A percentile compares a stretch with the other conserved stretches of the same genome.
Evolutionary conservation across 2,797 vertebrate genomes (phyloP).

Genomic region (Poliocrania exsul): DNA sequence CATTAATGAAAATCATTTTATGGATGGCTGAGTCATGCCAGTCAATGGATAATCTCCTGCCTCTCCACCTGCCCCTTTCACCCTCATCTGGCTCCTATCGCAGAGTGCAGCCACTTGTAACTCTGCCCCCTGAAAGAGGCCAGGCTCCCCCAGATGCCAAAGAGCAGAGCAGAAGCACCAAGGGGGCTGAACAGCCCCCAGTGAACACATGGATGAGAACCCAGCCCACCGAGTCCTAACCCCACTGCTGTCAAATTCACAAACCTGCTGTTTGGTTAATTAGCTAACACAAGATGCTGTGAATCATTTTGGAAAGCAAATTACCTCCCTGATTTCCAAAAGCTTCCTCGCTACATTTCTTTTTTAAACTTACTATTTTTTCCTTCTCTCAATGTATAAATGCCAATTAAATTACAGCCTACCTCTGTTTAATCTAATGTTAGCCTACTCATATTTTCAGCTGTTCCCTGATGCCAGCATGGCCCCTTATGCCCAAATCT

Average conservation of each 20-base stretch:
- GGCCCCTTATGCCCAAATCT: constrained; percentile 29
- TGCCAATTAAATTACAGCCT: constrained; percentile 18
- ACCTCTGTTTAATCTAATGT: constrained; percentile 50
- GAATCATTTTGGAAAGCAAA: constrained; percentile 69
- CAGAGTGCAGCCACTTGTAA: constrained; percentile 13
- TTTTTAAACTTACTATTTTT: constrained; percentile 9
- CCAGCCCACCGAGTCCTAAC: not conserved
- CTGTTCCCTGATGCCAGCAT: not conserved
- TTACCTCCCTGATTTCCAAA: constrained; percentile 39
- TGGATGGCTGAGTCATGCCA: constrained; percentile 62
- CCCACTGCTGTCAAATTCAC: constrained; percentile 57
- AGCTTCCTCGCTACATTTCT: constrained; percentile 4
- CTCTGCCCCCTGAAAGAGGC: not conserved
- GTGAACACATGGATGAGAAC: not conserved
- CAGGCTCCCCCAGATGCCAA: not conserved
- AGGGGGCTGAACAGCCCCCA: not conserved
- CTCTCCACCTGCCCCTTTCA: constrained; percentile 57
- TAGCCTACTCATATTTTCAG: constrained; percentile 35
- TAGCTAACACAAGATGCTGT: constrained; percentile 56
- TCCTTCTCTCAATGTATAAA: not conserved
- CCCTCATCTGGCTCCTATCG: constrained; percentile 1
- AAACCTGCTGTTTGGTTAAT: constrained; percentile 74
- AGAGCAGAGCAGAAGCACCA: not conserved
- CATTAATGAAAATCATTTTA: constrained; percentile 71
- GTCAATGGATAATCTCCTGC: constrained; percentile 41